A percentile compares a stretch with the other conserved stretches of the same genome.
Evolutionary conservation across 1,140 invertebrate genomes (phyloP).

Genomic region (Phocides pigmalion): DNA sequence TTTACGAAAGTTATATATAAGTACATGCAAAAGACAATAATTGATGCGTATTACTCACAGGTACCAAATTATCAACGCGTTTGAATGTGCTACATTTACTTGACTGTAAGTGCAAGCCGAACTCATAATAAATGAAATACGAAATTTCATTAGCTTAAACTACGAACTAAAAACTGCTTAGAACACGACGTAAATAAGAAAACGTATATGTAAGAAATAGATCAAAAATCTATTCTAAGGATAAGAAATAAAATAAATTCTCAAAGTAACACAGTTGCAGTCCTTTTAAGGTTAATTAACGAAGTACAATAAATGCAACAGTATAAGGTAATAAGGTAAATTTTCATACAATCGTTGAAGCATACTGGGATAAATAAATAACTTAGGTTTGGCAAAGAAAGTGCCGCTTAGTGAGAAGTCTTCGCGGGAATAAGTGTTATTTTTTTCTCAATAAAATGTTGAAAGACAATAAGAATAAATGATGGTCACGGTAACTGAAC

Average conservation of each 20-base stretch:
- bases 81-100: no score
- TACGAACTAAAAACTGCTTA: no score
- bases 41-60: no score
- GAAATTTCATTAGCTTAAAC: no score
- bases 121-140: no score
- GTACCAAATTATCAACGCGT: no score
- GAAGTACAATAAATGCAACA: background rate
- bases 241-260: background rate
- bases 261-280: background rate
- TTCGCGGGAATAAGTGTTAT: background rate
- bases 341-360: conserved; percentile 4
- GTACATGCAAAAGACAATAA: no score
- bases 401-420: background rate
- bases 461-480: background rate
- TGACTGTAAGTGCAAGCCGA: no score
- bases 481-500: background rate
- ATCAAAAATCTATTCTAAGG: background rate
- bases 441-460: conserved; percentile 6
- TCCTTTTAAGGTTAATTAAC: background rate
- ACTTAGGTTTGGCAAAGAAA: background rate
- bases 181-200: no score
- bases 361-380: background rate
- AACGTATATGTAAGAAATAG: no score
- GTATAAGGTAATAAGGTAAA: background rate
- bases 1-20: no score